These are phyloP conservation scores for Todus mexicanus DNA, from an alignment of 2,797 vertebrate genomes.

Conservation along the genomic window DNA sequence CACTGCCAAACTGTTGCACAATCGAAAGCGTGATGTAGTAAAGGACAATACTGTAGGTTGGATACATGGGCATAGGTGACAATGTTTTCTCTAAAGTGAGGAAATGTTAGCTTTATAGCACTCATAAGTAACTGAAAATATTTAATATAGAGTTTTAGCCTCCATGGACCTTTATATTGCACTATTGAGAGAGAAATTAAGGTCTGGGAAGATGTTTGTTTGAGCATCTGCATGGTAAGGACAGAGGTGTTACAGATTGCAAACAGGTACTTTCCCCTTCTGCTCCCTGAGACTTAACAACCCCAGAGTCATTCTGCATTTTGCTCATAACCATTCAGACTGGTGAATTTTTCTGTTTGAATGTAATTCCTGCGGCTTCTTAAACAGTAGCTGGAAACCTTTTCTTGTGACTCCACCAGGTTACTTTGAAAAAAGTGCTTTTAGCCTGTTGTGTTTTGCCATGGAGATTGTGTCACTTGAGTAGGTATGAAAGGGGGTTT, in stretches of 20 bases:
- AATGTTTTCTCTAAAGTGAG: background rate
- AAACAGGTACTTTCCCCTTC: background rate
- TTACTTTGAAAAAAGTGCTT: background rate
- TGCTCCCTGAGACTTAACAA: background rate
- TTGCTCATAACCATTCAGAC: background rate
- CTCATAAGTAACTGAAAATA: background rate
- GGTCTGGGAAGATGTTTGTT: background rate
- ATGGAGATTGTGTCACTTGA: background rate
- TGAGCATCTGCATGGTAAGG: background rate
- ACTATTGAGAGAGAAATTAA: background rate
- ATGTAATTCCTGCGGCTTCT: background rate
- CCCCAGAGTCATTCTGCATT: accelerated
- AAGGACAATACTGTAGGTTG: background rate
- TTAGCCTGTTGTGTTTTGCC: background rate
- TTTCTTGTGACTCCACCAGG: background rate
- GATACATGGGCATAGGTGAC: background rate
- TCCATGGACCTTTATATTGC: background rate
- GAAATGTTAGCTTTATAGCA: background rate
- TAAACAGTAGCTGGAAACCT: background rate
- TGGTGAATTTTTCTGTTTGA: background rate
- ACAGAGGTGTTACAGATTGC: background rate
- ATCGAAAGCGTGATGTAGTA: background rate
- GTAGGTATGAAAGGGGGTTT: background rate
- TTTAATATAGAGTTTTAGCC: background rate
- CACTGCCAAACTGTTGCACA: background rate